Evolutionary conservation across 2,888 invertebrate species (phyloP), one percentile per base, ranked within the genome.

Genomic region (Apodemia mormo): DNA sequence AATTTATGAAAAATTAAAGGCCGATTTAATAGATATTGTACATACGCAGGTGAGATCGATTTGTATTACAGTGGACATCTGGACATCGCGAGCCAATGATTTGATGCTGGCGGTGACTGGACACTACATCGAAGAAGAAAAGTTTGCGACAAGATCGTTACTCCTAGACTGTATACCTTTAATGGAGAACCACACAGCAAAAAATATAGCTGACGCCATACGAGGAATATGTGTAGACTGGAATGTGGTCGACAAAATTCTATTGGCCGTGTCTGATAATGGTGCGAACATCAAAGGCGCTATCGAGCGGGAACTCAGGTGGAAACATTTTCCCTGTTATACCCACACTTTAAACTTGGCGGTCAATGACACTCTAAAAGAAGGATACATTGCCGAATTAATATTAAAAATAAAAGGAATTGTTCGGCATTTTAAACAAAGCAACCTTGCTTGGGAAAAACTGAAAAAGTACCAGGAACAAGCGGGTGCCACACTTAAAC

Each of bases 281-380:
- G 76, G 74, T n/a, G 71, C 73, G n/a, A 76, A 77, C 68, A 73
- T 76, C 12, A 74, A 72, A 68, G 67, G 70, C 52, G 74, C 74
- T n/a, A 66, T 71, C 9, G 69, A 72, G 22, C 54, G 66, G 14
- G 68, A 68, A 64, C 68, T 72, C 33, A 68, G 70, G 30, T 74
- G 73, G 73, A 75, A 73, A 68, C 75, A 77, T 73, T 76, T 76
- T 33, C 72, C 72, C 8, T 77, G 76, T 67, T 76, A 73, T 65
- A 75, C 76, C 52, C 77, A 76, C 65, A 75, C 74, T 5, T 52
- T 77, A 45, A 75, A 78, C 66, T 74, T 77, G 56, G 49, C 49
- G 5, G 69, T 69, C 12, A 67, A 58, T 49, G 71, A 71, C 30
- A 10, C 29, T 6, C 8, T 71, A 14, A 68, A 71, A 22, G 33